Conservation (phyloP, 2,888 invertebrate genomes). For the Rhagonycha fulva region DNA sequence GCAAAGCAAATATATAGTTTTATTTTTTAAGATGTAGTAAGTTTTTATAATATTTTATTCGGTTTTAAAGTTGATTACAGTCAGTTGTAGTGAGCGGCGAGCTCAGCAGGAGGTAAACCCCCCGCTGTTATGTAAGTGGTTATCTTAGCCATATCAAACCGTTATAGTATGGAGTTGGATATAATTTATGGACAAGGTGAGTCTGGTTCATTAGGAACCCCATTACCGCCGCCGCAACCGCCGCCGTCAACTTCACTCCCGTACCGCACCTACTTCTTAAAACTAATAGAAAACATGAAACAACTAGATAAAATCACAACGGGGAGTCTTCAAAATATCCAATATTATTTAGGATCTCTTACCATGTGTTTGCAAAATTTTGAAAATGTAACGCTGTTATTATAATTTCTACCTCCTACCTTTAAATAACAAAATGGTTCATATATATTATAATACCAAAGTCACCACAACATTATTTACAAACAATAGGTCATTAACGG, state of each 20-base stretch:
- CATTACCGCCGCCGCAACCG: constrained; percentile 44
- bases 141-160: constrained; percentile 58
- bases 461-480: neutral
- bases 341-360: constrained; percentile 6
- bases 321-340: constrained; percentile 7
- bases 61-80: constrained; percentile 58
- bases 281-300: constrained; percentile 22
- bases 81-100: constrained; percentile 48
- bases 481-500: neutral
- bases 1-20: constrained; percentile 22
- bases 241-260: constrained; percentile 34
- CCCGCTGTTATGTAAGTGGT: constrained; percentile 55
- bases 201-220: constrained; percentile 56
- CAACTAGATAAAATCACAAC: constrained; percentile 9
- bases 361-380: constrained; percentile 4
- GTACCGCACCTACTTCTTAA: constrained; percentile 20
- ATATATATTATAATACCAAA: neutral
- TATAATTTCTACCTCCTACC: neutral
- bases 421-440: neutral
- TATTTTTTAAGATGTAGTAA: constrained; percentile 30
- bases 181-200: constrained; percentile 58
- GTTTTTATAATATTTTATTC: constrained; percentile 52
- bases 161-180: constrained; percentile 56
- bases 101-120: constrained; percentile 52
- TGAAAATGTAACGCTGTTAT: neutral